Evolutionary conservation across 2,888 invertebrate genomes (phyloP).

Genomic region (Unio pictorum): DNA sequence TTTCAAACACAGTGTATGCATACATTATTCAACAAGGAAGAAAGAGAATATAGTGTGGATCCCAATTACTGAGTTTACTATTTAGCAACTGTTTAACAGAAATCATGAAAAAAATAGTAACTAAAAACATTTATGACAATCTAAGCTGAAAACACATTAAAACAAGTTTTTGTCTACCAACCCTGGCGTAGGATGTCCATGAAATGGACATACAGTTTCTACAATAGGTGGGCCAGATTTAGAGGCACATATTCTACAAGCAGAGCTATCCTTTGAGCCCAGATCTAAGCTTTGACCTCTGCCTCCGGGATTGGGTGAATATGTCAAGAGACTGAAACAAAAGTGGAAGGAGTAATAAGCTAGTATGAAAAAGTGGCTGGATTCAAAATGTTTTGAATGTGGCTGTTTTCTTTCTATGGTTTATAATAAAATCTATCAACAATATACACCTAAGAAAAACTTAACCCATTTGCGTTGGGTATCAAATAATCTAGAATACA

Average conservation of each 20-base stretch:
- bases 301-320: slow-evolving; percentile 67
- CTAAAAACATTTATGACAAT: too few species aligned
- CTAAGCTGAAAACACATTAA: not conserved
- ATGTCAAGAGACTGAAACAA: slow-evolving; percentile 52
- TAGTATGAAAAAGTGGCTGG: not conserved
- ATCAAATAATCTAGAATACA: too few species aligned
- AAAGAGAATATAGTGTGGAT: too few species aligned
- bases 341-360: slow-evolving; percentile 15
- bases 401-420: not conserved
- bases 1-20: too few species aligned
- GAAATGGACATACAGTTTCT: slow-evolving; percentile 72
- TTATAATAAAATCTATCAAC: too few species aligned
- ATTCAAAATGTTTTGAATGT: not conserved
- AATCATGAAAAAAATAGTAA: too few species aligned
- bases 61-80: too few species aligned
- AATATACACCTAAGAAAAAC: too few species aligned
- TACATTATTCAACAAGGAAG: too few species aligned
- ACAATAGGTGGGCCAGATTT: slow-evolving; percentile 43
- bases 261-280: slow-evolving; percentile 25
- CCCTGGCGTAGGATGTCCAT: slow-evolving; percentile 70
- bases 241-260: slow-evolving; percentile 24
- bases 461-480: too few species aligned
- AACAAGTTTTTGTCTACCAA: slow-evolving; percentile 53
- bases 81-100: too few species aligned
- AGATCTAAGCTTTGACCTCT: slow-evolving; percentile 57